Conservation (phyloP, 2,113 vertebrate genomes). For the Mustela lutreola region DNA sequence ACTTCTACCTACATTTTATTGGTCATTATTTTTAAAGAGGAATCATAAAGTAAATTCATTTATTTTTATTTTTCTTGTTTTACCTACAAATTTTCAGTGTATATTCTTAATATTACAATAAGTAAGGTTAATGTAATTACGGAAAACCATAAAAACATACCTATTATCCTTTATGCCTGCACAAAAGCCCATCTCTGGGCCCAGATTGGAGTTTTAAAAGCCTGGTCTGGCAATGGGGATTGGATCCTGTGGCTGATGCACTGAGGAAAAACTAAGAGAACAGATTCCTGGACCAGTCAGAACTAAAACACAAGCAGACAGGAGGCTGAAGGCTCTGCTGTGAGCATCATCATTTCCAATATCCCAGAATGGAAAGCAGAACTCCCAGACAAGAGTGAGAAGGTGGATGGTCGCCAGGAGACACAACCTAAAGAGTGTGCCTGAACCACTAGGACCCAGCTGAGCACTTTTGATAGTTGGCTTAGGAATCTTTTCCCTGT, state of each 20-base stretch:
- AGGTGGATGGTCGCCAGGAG: not conserved
- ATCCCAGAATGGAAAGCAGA: not conserved
- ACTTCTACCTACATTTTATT: constrained; percentile 80
- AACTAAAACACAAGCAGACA: not conserved
- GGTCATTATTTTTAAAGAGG: constrained; percentile 85
- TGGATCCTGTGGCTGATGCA: not conserved
- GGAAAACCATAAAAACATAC: constrained; percentile 55
- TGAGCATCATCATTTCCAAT: not conserved
- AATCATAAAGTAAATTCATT: constrained; percentile 83
- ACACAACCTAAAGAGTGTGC: not conserved
- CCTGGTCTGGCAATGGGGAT: not conserved
- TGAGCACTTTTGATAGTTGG: not conserved
- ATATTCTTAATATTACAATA: constrained; percentile 65
- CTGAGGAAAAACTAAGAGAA: not conserved
- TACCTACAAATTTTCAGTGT: constrained; percentile 75
- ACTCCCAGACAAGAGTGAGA: not conserved
- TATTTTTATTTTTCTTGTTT: constrained; percentile 83
- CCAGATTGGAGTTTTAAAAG: constrained; percentile 33
- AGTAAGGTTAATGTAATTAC: constrained; percentile 73
- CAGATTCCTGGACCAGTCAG: not conserved
- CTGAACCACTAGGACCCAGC: not conserved
- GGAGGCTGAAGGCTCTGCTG: not conserved
- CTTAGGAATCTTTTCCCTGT: not conserved
- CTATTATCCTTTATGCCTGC: constrained; percentile 54
- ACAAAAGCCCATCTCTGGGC: constrained; percentile 1